Base-by-base conservation (phyloP, 2,797 vertebrate species). In the Darevskia mixta region DNA sequence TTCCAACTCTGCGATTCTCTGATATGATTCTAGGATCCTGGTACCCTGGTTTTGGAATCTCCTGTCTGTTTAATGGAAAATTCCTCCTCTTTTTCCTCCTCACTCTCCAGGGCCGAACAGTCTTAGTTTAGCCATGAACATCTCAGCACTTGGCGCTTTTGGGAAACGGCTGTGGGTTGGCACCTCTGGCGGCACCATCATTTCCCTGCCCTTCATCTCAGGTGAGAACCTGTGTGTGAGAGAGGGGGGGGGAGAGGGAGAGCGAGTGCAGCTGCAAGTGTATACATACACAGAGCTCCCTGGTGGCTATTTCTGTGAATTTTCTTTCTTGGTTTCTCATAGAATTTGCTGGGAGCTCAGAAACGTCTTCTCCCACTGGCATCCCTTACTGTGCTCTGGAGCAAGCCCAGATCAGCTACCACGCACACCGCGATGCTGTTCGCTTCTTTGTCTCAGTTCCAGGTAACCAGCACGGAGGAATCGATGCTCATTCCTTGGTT, bases 361-460 rank as follows among this genome's bases (percentile, higher is more conserved):
- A 79, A 2, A 3, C 29, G 23, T 43, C 85, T 5, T 20, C 73
- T 32, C 38, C 71, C 10, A 38, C 6, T 3, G 64, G 20, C 10
- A 75, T 64, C 64, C 88, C 88, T 5, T 93, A 87, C 73, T 93
- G 93, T 81, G 87, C 90, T 17, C 81, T 92, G 86, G 86, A 91
- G 49, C 76, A 86, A 67, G 90, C 92, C 27, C 93, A 94, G 88
- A 83, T 94, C 83, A 93, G 92, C 29, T 94, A 93, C 85, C 93
- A 94, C 3, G 93, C 90, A 41, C 93, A 94, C 43, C 80, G 92
- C 8, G 92, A 94, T 79, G 89, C 93, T 23, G 91, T 92, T 10
- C 91, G 87, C 61, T 93, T 93, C 61, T 93, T 93, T 85, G 87
- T 86, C 80, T 88, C 87, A 45, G 90, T 89, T 75, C 86, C 89